Evolutionary conservation across 2,113 vertebrate species (phyloP).

Genomic region (Azemiops feae): DNA sequence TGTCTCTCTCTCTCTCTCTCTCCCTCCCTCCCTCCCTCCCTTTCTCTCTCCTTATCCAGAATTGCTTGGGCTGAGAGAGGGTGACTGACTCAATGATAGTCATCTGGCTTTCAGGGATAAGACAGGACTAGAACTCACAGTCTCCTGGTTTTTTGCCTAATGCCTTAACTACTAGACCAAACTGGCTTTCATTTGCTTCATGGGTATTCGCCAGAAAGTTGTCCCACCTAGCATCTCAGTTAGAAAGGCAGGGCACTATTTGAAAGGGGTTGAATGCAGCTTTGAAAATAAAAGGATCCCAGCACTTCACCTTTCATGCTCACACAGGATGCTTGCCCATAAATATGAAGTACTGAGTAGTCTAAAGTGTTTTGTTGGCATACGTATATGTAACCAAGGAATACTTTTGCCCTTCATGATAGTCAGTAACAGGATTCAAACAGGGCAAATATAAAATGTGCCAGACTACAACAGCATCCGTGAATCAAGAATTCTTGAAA

Average conservation of each 20-base stretch:
- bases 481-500: background rate
- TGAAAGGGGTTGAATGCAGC: background rate
- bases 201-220: background rate
- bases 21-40: too few species aligned
- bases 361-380: background rate
- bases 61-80: background rate
- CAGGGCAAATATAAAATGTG: background rate
- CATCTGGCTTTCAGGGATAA: background rate
- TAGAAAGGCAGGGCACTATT: background rate
- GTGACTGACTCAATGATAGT: background rate
- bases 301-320: background rate
- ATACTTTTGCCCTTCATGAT: background rate
- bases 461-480: background rate
- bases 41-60: background rate
- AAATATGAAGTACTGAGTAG: background rate
- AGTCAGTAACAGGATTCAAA: background rate
- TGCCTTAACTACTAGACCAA: background rate
- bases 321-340: background rate
- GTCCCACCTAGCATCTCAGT: background rate
- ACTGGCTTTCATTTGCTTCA: background rate
- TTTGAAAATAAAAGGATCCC: background rate
- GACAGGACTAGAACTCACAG: background rate
- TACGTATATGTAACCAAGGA: background rate
- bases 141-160: background rate
- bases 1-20: background rate